Conservation (phyloP, 2,797 vertebrate species). For the Parauchenoglanis punctatus region DNA sequence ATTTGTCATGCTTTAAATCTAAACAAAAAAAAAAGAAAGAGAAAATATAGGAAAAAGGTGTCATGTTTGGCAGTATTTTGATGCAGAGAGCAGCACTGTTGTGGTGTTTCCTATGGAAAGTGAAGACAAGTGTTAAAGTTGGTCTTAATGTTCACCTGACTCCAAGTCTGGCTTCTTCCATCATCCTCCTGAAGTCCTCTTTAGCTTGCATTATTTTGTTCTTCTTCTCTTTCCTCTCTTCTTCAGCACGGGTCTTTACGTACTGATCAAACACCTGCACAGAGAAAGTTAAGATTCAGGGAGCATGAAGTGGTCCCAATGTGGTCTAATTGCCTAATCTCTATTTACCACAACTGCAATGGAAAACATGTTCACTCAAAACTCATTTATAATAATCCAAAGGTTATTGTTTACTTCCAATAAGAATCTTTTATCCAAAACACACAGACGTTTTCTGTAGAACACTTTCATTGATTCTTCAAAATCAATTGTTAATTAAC, state of each 20-base stretch:
- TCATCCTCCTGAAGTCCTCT: slow-evolving; percentile 98
- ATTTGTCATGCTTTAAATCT: too few species aligned
- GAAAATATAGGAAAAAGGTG: background rate
- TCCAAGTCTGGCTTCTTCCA: slow-evolving; percentile 94
- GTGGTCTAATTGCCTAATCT: background rate
- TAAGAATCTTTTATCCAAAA: background rate
- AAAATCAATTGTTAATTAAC: background rate
- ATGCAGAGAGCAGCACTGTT: background rate
- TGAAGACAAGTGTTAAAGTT: background rate
- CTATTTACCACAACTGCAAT: background rate
- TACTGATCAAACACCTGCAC: slow-evolving; percentile 96
- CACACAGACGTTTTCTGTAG: background rate
- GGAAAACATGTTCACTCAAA: background rate
- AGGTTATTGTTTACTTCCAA: background rate
- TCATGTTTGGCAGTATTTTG: background rate
- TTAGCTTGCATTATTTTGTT: slow-evolving; percentile 99
- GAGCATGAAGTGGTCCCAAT: background rate
- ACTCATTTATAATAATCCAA: background rate
- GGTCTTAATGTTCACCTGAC: slow-evolving; percentile 72
- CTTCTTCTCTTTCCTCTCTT: slow-evolving; percentile 98
- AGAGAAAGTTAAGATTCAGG: background rate
- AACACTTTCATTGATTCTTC: background rate
- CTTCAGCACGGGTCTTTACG: slow-evolving; percentile 97
- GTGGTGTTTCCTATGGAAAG: background rate
- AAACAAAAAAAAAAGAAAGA: background rate